Evolutionary conservation across 2,113 vertebrate species (phyloP).

Genomic region (Periophthalmodon schlosseri): DNA sequence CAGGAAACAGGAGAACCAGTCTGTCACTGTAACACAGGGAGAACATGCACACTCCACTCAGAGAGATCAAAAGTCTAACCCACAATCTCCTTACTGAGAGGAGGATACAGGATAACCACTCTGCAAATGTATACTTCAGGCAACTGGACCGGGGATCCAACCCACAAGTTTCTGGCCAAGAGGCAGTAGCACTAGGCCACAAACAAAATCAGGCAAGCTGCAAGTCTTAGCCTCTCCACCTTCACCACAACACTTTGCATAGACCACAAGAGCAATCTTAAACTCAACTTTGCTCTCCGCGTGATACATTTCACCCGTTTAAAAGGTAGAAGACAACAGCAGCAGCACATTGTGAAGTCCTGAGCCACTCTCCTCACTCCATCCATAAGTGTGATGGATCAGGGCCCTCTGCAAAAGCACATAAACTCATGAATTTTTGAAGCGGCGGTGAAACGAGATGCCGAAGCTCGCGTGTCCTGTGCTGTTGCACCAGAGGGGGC

Average conservation of each 20-base stretch:
- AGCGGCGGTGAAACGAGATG: constrained; percentile 38
- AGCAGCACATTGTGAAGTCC: constrained; percentile 18
- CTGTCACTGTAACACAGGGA: too few species aligned
- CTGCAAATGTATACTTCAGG: too few species aligned
- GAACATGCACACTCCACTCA: too few species aligned
- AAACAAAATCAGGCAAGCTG: background rate
- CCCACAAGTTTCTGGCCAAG: background rate
- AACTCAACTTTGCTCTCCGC: constrained; percentile 7
- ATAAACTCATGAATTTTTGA: constrained; percentile 31
- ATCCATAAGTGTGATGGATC: constrained; percentile 35
- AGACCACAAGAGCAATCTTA: background rate
- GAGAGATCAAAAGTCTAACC: too few species aligned
- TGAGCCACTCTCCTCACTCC: constrained; percentile 30
- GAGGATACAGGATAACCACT: too few species aligned
- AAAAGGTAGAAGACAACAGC: constrained; percentile 5
- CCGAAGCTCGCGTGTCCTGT: constrained; percentile 28
- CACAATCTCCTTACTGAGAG: too few species aligned
- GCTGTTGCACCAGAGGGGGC: constrained; percentile 38
- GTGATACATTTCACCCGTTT: constrained; percentile 20
- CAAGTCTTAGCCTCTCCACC: background rate
- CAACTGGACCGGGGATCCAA: background rate
- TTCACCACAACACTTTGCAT: constrained; percentile 4
- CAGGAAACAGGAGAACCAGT: too few species aligned
- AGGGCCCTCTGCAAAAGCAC: constrained; percentile 24
- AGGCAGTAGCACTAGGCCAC: background rate